Evolutionary conservation across 2,113 vertebrate species (phyloP).

Genomic region (Plecotus auritus): DNA sequence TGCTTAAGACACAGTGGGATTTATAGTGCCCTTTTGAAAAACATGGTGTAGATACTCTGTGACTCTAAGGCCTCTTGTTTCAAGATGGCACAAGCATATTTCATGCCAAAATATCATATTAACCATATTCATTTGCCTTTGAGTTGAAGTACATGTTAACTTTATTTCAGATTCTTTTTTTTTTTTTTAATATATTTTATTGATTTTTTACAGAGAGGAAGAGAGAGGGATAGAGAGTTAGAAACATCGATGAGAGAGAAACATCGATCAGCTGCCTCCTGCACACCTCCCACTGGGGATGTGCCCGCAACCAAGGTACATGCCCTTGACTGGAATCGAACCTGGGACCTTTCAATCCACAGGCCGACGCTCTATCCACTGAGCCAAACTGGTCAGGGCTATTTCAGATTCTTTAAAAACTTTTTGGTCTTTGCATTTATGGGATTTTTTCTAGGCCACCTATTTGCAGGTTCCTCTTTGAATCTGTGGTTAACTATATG

Average conservation of each 20-base stretch:
- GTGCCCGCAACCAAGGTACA: too few species aligned
- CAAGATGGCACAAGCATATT: neutral
- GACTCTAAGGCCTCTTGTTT: neutral
- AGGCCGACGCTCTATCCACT: too few species aligned
- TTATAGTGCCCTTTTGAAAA: neutral
- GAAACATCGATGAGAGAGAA: too few species aligned
- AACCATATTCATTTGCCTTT: neutral
- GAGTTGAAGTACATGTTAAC: slow-evolving; percentile 23
- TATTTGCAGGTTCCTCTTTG: slow-evolving; percentile 2
- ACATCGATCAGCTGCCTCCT: too few species aligned
- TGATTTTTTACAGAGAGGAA: too few species aligned
- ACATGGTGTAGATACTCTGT: neutral
- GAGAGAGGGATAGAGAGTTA: too few species aligned
- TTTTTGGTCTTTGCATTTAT: neutral
- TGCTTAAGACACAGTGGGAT: neutral
- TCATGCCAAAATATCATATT: neutral
- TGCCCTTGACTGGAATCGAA: too few species aligned
- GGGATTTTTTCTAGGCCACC: neutral
- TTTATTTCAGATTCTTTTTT: slow-evolving; percentile 35
- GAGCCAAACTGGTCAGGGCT: too few species aligned
- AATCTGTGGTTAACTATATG: slow-evolving; percentile 16
- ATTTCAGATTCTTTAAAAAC: slow-evolving; percentile 34
- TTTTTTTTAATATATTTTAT: too few species aligned
- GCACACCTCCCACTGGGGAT: too few species aligned
- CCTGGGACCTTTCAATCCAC: too few species aligned